phyloP scores from a whole-genome alignment of 2,888 invertebrate genomes.

The Rhagonycha fulva region DNA sequence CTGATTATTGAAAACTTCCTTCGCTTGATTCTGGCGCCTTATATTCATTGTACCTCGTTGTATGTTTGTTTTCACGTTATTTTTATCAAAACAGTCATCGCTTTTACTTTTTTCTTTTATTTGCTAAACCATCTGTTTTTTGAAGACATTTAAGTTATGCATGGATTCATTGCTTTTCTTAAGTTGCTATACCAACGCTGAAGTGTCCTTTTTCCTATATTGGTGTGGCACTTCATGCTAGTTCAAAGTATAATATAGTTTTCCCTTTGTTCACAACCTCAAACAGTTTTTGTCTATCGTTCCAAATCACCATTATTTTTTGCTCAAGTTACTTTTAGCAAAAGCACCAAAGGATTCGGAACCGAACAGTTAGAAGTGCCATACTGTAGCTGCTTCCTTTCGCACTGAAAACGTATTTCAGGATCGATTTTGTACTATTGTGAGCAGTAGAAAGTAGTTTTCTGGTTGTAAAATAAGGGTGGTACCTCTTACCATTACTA shows the following conservation, averaged over 20 bases:
- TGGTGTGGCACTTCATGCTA: conserved; percentile 57
- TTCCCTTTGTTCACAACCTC: neutral
- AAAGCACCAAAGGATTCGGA: conserved; percentile 48
- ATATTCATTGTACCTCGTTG: neutral
- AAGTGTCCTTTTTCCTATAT: conserved; percentile 29
- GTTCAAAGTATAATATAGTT: conserved; percentile 5
- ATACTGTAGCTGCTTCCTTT: conserved; percentile 46
- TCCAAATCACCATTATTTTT: conserved; percentile 27
- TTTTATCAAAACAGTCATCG: neutral
- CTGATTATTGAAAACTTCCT: conserved; percentile 17
- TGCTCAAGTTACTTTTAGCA: conserved; percentile 15
- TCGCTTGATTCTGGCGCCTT: neutral
- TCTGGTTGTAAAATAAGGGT: conserved; percentile 15
- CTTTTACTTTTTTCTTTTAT: neutral
- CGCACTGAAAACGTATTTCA: conserved; percentile 35
- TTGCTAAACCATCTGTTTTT: neutral
- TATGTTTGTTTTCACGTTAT: neutral
- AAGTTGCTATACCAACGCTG: conserved; percentile 34
- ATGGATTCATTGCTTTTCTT: neutral
- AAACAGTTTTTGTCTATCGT: conserved; percentile 16
- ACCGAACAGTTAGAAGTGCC: conserved; percentile 55
- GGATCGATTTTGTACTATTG: conserved; percentile 45
- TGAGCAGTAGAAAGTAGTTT: conserved; percentile 15
- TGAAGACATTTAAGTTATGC: neutral
- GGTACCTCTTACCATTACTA: neutral